Evolutionary conservation across 2,797 vertebrate genomes (phyloP).

Genomic region (Ptychobarbus kaznakovi): DNA sequence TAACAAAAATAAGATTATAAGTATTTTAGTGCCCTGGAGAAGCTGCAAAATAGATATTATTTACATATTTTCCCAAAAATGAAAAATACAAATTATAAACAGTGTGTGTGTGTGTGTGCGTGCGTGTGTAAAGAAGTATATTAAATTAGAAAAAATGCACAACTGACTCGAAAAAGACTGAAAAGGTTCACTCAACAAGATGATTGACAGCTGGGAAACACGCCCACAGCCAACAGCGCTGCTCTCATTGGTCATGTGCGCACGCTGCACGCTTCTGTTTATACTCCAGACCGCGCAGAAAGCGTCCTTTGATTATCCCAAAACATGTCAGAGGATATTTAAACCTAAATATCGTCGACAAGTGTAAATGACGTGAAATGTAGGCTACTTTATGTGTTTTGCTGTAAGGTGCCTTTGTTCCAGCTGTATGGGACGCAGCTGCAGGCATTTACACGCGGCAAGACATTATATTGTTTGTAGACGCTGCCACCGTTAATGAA

Average conservation of each 20-base stretch:
- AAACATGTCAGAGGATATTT: background rate
- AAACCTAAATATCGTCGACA: background rate
- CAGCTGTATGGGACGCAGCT: background rate
- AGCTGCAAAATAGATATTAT: too few relatives aligned
- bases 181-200: background rate
- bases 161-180: background rate
- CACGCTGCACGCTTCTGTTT: background rate
- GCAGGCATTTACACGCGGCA: background rate
- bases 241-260: background rate
- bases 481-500: background rate
- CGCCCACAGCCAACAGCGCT: background rate
- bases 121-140: too few relatives aligned
- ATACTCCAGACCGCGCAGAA: background rate
- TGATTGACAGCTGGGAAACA: slow-evolving; percentile 8
- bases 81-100: too few relatives aligned
- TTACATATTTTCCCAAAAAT: too few relatives aligned
- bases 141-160: background rate
- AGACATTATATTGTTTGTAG: slow-evolving; percentile 7
- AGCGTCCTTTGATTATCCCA: background rate
- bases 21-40: too few relatives aligned
- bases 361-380: background rate
- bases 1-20: too few relatives aligned
- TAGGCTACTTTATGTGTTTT: background rate
- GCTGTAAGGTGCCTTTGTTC: slow-evolving; percentile 2
- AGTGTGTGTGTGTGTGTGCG: too few relatives aligned